Evolutionary conservation across 2,888 invertebrate genomes (phyloP), one percentile per base, ranked within the genome.

Genomic region (Gnatocerus cornutus): DNA sequence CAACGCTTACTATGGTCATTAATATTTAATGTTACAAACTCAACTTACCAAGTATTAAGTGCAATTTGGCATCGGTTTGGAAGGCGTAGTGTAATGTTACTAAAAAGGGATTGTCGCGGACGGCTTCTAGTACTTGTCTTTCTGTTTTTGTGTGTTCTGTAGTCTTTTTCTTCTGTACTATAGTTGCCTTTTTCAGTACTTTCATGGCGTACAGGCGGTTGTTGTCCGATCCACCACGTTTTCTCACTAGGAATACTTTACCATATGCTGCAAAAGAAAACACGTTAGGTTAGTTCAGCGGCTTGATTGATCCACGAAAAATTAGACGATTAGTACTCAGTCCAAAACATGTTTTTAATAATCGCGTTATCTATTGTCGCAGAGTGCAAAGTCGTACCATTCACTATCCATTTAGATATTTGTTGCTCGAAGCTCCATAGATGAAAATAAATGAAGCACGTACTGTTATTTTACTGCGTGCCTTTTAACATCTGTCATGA

Each of bases 81-180:
- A 99, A 99, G 83, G 99, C 99, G 86, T 99, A 99, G 86, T 97
- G 97, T 75, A 99, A 89, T 39, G 97, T 97, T 78, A 98, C 98
- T 75, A 99, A 90, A 87, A 98, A 99, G 59, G 98, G 98, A 81
- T 96, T 94, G 84, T 95, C 93, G 74, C 97, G 89, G 71, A 99
- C 95, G 58, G 96, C 95, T 86, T 98, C 98, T 76, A 99, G 89
- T 69, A 99, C 98, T 89, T 98, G 95, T 86, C 98, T 88, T 86
- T 99, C 98, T 61, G 98, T 98, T 87, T 95, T 92, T 29, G 98
- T 98, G 86, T 99, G 99, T 84, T 99, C 99, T 8, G 97, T 93
- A 66, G 97, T 97, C 87, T 97, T 97, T 83, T 95, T 92, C 87
- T 96, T 97, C 85, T 95, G 95, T 39, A 97, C 95, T 79, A 98